These are phyloP conservation scores for Galeruca laticollis DNA, from an alignment of 2,888 invertebrate genomes.

Conservation along the genomic window DNA sequence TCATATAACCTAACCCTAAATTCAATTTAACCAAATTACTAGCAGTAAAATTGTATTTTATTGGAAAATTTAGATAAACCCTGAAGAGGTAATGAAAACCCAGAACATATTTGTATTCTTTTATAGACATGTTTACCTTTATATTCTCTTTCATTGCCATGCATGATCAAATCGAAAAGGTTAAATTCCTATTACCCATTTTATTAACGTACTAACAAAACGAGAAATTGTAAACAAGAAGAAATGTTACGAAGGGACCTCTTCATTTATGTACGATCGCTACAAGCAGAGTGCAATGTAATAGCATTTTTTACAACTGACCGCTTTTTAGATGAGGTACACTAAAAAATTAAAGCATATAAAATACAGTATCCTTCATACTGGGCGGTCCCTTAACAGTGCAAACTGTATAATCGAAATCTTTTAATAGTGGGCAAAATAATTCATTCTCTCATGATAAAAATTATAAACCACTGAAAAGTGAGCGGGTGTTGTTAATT, in stretches of 20 bases:
- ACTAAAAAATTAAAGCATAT: too few relatives aligned
- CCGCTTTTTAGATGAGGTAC: too few relatives aligned
- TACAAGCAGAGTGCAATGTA: too few relatives aligned
- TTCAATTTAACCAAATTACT: constrained; percentile 8
- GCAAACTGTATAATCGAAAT: too few relatives aligned
- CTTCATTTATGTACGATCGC: too few relatives aligned
- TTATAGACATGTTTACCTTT: background rate
- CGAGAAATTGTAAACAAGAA: background rate
- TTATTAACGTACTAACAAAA: constrained; percentile 6
- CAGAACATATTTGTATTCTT: constrained; percentile 3
- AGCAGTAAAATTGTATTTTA: constrained; percentile 5
- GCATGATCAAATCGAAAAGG: background rate
- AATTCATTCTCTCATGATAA: too few relatives aligned
- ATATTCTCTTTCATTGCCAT: background rate
- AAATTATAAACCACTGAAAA: too few relatives aligned
- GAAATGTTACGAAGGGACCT: background rate
- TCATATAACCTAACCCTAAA: background rate
- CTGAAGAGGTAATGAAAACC: background rate
- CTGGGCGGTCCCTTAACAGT: too few relatives aligned
- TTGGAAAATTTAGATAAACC: background rate
- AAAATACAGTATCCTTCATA: too few relatives aligned
- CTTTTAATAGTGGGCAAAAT: too few relatives aligned
- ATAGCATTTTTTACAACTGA: too few relatives aligned
- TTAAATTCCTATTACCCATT: background rate
- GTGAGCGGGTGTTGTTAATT: too few relatives aligned